Conservation (phyloP, 2,888 invertebrate genomes). For the Siphlonurus alternatus region DNA sequence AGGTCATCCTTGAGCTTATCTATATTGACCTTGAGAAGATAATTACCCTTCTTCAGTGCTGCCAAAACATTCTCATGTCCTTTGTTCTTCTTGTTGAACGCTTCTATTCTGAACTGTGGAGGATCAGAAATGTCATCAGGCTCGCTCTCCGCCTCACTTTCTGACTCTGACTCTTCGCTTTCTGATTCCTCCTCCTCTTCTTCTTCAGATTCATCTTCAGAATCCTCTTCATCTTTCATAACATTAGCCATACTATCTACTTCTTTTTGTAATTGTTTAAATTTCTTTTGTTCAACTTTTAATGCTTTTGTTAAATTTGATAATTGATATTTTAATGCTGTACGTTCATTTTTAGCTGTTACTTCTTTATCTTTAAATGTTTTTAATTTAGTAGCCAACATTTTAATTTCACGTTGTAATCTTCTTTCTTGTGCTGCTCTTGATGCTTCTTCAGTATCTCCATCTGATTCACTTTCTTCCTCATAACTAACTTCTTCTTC, state of each 20-base stretch:
- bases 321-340: conserved; percentile 35
- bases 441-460: conserved; percentile 14
- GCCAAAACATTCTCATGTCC: conserved; percentile 61
- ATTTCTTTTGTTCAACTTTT: conserved; percentile 65
- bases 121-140: conserved; percentile 22
- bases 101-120: conserved; percentile 15
- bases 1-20: conserved; percentile 76
- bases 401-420: conserved; percentile 49
- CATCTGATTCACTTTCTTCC: conserved; percentile 29
- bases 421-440: conserved; percentile 32
- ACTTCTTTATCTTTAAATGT: conserved; percentile 41
- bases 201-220: conserved; percentile 50
- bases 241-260: conserved; percentile 81
- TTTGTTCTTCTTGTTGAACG: conserved; percentile 6
- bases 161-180: conserved; percentile 44
- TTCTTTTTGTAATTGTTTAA: conserved; percentile 67
- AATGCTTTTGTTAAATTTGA: conserved; percentile 9
- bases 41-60: conserved; percentile 75
- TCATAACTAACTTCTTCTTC: conserved; percentile 42
- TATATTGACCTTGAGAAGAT: conserved; percentile 71
- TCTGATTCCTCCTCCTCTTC: conserved; percentile 37
- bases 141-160: conserved; percentile 46
- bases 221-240: conserved; percentile 63
- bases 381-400: conserved; percentile 34
- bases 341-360: conserved; percentile 60